These are phyloP conservation scores for Sebastes wilsoni DNA, from an alignment of 2,797 vertebrate genomes.

Conservation along the genomic window DNA sequence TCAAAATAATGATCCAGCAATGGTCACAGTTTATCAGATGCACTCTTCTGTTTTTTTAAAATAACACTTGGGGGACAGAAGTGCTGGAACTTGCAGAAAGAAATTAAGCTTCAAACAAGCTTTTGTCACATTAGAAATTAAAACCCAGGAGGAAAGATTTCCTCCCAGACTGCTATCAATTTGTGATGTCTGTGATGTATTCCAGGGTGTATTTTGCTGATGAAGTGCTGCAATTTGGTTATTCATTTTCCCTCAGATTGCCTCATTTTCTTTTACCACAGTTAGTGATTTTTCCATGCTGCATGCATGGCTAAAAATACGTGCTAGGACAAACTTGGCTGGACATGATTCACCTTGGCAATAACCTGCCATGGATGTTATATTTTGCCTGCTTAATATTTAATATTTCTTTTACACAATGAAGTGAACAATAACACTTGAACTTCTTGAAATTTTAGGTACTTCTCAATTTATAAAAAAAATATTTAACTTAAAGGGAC, in stretches of 20 bases:
- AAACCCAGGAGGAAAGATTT: constrained; percentile 38
- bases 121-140: constrained; percentile 40
- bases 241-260: constrained; percentile 32
- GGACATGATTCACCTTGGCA: not conserved
- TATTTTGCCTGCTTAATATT: not conserved
- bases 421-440: not conserved
- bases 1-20: not conserved
- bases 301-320: too few relatives aligned
- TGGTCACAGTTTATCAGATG: not conserved
- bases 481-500: too few relatives aligned
- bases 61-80: not conserved
- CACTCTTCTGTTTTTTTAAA: constrained; percentile 18
- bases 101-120: constrained; percentile 38
- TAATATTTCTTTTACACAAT: not conserved
- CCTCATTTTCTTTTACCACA: constrained; percentile 39
- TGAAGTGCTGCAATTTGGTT: constrained; percentile 34
- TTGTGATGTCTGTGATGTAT: constrained; percentile 36
- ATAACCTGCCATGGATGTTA: not conserved
- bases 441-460: too few relatives aligned
- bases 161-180: constrained; percentile 21
- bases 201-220: constrained; percentile 19
- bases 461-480: fast-evolving
- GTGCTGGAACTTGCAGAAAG: not conserved
- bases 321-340: not conserved
- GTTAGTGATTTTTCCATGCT: constrained; percentile 15